phyloP scores from a whole-genome alignment of 2,888 invertebrate genomes.

The Flabesymbios commensalis region DNA sequence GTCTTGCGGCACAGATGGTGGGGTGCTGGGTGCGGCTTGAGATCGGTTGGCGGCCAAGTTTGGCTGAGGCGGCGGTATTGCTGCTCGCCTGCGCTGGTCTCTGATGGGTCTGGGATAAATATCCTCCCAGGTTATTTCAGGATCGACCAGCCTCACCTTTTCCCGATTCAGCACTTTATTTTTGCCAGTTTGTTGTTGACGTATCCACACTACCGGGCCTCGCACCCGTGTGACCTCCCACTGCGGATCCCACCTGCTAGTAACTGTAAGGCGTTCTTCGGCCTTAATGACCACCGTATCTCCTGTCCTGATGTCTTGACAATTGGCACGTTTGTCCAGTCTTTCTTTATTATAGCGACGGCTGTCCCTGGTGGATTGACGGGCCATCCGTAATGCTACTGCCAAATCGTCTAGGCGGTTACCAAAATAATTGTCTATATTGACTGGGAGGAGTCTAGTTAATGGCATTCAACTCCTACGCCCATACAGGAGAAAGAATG shows the following conservation, averaged over 20 bases:
- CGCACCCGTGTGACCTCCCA: slow-evolving; percentile 1
- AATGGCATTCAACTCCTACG: slow-evolving; percentile 2
- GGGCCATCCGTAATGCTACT: slow-evolving; percentile 4
- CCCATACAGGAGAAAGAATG: slow-evolving; percentile 13
- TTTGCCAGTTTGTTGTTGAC: slow-evolving; percentile 5
- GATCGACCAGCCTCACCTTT: slow-evolving; percentile 9
- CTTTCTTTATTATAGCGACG: background rate
- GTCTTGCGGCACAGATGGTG: too few relatives aligned
- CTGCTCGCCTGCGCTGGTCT: background rate
- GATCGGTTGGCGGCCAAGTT: too few relatives aligned
- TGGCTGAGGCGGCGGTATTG: too few relatives aligned
- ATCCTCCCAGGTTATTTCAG: slow-evolving; percentile 11
- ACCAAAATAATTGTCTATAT: background rate
- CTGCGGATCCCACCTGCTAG: slow-evolving; percentile 12
- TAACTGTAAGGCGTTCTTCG: slow-evolving; percentile 3
- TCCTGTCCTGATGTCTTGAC: too few relatives aligned
- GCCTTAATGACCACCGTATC: too few relatives aligned
- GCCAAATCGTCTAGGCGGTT: slow-evolving; percentile 16
- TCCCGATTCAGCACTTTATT: background rate
- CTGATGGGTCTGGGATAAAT: background rate
- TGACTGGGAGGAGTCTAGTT: background rate
- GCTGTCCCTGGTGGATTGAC: too few relatives aligned
- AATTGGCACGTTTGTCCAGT: background rate
- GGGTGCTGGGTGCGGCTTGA: too few relatives aligned
- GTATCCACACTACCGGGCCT: background rate